These are phyloP conservation scores for Apocheima hispidaria DNA, from an alignment of 2,888 invertebrate genomes.

Conservation along the genomic window DNA sequence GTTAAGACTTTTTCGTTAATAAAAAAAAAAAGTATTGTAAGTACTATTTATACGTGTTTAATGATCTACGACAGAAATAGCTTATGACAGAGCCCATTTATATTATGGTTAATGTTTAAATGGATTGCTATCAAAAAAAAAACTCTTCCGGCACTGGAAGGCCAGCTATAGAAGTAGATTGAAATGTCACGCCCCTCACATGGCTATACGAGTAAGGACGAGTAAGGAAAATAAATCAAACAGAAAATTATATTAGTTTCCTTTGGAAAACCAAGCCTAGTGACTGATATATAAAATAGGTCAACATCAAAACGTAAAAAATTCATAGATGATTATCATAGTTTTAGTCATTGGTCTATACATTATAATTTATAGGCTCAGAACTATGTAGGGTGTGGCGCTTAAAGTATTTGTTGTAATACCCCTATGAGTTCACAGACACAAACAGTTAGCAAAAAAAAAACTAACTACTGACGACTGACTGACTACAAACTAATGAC, in stretches of 20 bases:
- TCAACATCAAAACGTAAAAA: no score
- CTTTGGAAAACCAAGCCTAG: no score
- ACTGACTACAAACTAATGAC: background rate
- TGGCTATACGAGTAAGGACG: background rate
- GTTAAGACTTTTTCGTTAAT: background rate
- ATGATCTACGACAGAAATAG: background rate
- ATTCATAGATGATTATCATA: no score
- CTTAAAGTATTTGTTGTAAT: no score
- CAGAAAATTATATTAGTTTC: background rate
- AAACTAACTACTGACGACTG: no score
- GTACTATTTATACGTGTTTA: background rate
- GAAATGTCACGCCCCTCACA: slow-evolving; percentile 10
- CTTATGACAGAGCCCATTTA: background rate
- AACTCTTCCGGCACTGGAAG: slow-evolving; percentile 15
- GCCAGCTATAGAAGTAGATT: slow-evolving; percentile 15
- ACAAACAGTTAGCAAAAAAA: background rate
- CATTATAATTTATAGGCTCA: no score
- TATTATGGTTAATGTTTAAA: slow-evolving; percentile 7
- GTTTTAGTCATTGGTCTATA: background rate
- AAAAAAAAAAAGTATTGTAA: no score
- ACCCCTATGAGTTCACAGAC: no score
- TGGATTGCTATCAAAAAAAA: slow-evolving; percentile 25
- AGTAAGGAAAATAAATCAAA: no score
- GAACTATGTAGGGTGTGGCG: no score
- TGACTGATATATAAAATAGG: no score